Conservation (phyloP, 2,797 vertebrate species). For the Siniperca undulata region DNA sequence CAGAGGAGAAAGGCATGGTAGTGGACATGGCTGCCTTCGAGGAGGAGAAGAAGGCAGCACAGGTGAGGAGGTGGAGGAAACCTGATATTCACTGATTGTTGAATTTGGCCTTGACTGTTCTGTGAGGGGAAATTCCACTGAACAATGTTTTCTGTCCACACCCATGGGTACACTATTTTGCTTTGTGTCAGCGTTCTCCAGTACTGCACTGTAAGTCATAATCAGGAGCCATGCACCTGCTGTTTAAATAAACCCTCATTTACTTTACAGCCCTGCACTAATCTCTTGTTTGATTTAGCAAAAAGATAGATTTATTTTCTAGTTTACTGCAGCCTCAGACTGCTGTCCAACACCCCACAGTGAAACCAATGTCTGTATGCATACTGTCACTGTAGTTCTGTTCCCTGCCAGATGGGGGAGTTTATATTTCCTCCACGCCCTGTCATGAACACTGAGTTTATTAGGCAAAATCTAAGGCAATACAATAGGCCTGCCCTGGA, state of each 20-base stretch:
- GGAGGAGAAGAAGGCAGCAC: slow-evolving; percentile 94
- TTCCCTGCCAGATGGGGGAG: slow-evolving; percentile 3
- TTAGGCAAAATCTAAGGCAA: not conserved
- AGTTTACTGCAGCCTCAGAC: slow-evolving; percentile 13
- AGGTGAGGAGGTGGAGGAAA: slow-evolving; percentile 82
- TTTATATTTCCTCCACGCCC: not conserved
- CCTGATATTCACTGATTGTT: not conserved
- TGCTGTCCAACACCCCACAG: not conserved
- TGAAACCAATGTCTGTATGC: not conserved
- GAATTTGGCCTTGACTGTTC: slow-evolving; percentile 2
- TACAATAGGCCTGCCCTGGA: not conserved
- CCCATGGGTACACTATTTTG: slow-evolving; percentile 9
- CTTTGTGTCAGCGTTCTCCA: slow-evolving; percentile 52
- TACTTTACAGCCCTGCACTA: slow-evolving; percentile 26
- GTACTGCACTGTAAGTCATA: slow-evolving; percentile 56
- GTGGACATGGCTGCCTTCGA: slow-evolving; percentile 94
- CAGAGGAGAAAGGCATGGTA: slow-evolving; percentile 95
- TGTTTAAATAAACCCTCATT: slow-evolving; percentile 49
- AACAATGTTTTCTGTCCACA: slow-evolving; percentile 11
- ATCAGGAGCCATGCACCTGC: slow-evolving; percentile 40
- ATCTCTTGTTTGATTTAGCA: slow-evolving; percentile 29
- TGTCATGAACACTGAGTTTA: not conserved
- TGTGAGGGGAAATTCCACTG: slow-evolving; percentile 19
- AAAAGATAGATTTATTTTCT: slow-evolving; percentile 30
- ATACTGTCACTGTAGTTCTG: not conserved